A percentile compares a stretch with the other conserved stretches of the same genome.
phyloP scores from a whole-genome alignment of 35 echinoderm and acorn worm species.

The Amphiura filiformis region DNA sequence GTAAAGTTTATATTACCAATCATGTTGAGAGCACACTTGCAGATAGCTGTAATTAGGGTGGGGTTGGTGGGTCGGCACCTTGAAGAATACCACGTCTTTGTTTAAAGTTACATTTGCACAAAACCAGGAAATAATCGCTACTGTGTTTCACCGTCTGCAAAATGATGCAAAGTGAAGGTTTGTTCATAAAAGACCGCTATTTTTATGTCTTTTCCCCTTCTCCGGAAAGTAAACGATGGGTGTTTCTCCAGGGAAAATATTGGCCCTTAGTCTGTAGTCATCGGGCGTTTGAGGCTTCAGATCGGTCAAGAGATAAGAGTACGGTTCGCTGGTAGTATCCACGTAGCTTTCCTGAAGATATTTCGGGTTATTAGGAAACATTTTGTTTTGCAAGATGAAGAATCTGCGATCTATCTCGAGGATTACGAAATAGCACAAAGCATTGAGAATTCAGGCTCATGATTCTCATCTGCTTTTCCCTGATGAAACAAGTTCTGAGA shows the following conservation, averaged over 20 bases:
- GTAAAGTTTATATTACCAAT: constrained; percentile 48
- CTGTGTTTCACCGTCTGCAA: constrained; percentile 37
- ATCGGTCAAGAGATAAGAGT: neutral
- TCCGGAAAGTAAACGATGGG: neutral
- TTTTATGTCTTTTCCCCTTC: neutral
- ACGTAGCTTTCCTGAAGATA: neutral
- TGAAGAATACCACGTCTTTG: constrained; percentile 50
- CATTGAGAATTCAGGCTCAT: neutral
- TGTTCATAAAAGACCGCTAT: neutral
- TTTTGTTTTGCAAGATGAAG: neutral
- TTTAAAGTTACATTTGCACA: constrained; percentile 37
- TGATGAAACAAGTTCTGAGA: neutral
- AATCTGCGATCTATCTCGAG: neutral
- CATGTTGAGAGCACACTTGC: constrained; percentile 56
- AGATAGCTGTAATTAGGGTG: constrained; percentile 28
- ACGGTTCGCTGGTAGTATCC: neutral
- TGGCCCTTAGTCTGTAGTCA: neutral
- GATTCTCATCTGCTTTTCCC: neutral
- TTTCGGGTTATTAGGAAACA: neutral
- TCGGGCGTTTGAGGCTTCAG: too few species aligned
- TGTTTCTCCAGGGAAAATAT: constrained; percentile 32
- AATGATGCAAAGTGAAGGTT: constrained; percentile 20
- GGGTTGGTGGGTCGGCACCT: constrained; percentile 37
- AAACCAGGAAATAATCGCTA: constrained; percentile 34
- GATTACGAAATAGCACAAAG: neutral